phyloP scores from a whole-genome alignment of 1,140 invertebrate species.

The Ceratina calcarata region DNA sequence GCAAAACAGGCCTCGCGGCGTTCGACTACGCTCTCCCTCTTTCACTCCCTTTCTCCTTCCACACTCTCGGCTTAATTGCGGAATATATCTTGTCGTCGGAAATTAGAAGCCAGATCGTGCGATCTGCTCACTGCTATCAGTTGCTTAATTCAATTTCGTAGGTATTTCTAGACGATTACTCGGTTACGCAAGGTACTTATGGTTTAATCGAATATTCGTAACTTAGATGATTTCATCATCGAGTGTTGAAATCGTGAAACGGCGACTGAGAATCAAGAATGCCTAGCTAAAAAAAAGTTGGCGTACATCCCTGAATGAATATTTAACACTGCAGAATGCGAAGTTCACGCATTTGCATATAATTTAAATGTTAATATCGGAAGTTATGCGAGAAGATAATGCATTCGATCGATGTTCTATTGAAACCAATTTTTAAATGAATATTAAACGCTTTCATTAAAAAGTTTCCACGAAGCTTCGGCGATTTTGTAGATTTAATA shows the following conservation, averaged over 20 bases:
- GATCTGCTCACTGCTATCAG: not conserved
- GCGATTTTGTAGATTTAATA: not conserved
- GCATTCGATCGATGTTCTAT: not conserved
- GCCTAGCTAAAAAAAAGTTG: no score
- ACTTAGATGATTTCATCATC: not conserved
- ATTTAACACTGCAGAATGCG: no score
- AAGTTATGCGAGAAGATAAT: no score
- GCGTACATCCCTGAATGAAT: no score
- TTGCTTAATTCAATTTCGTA: conserved; percentile 33
- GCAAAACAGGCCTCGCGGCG: conserved; percentile 64
- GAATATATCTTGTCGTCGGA: conserved; percentile 50
- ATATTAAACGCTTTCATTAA: not conserved
- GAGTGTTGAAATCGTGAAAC: not conserved
- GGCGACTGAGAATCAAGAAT: not conserved
- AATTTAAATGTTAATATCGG: not conserved
- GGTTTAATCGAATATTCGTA: not conserved
- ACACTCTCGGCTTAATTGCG: conserved; percentile 61
- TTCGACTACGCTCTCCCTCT: conserved; percentile 12
- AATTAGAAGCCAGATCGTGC: conserved; percentile 18
- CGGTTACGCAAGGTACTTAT: not conserved
- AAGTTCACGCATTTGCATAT: no score
- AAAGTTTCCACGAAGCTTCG: not conserved
- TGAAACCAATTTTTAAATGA: not conserved
- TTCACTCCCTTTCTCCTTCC: conserved; percentile 12
- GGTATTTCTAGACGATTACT: not conserved